phyloP scores from a whole-genome alignment of 2,888 invertebrate genomes.

The Rhogogaster chlorosoma region DNA sequence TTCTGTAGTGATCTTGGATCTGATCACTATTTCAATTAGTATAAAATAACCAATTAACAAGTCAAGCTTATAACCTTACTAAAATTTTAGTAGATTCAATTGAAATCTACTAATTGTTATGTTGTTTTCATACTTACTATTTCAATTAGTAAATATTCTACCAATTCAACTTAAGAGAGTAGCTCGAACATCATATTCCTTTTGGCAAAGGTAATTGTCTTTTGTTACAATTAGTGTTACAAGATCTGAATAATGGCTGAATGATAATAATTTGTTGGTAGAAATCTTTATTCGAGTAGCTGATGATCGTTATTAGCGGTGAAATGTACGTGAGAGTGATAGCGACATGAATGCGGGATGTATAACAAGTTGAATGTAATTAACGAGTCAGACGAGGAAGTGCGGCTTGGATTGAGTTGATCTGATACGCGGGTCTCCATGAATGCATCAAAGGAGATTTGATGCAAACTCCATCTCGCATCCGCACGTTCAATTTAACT shows the following conservation, averaged over 20 bases:
- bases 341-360: constrained; percentile 42
- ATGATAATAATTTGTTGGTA: not conserved
- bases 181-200: not conserved
- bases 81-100: no score
- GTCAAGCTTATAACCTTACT: no score
- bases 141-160: no score
- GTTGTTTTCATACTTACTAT: no score
- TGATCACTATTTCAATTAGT: no score
- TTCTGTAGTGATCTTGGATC: no score
- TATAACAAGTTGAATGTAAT: constrained; percentile 63
- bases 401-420: constrained; percentile 59
- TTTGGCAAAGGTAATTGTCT: not conserved
- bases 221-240: not conserved
- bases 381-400: constrained; percentile 62
- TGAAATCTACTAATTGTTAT: no score
- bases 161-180: no score
- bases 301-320: constrained; percentile 22
- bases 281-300: not conserved
- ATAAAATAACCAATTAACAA: no score
- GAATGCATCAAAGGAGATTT: constrained; percentile 50
- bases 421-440: constrained; percentile 55
- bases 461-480: constrained; percentile 49
- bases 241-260: not conserved
- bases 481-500: constrained; percentile 47
- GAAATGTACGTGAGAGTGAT: constrained; percentile 35